These are phyloP conservation scores for Poeciliopsis turrubarensis DNA, from an alignment of 2,113 vertebrate genomes.

Conservation along the genomic window DNA sequence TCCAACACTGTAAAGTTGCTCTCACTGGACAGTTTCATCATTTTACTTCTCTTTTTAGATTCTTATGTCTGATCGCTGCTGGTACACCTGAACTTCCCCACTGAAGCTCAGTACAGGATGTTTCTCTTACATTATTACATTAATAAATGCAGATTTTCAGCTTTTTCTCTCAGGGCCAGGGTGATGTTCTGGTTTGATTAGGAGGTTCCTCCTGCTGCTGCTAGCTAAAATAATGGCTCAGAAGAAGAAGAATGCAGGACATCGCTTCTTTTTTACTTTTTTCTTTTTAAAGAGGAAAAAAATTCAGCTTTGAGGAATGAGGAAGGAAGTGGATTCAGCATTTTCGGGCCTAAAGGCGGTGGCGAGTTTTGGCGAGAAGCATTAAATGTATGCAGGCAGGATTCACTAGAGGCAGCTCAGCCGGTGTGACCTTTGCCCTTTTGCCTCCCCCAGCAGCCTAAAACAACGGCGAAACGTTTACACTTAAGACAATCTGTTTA, in stretches of 20 bases:
- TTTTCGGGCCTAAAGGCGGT: background rate
- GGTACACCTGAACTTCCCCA: too few relatives aligned
- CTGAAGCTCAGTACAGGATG: too few relatives aligned
- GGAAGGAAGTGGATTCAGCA: constrained; percentile 35
- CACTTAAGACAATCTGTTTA: constrained; percentile 12
- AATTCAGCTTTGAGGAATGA: background rate
- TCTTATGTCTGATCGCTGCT: too few relatives aligned
- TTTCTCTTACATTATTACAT: background rate
- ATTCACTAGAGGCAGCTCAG: background rate
- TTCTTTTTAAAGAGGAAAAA: background rate
- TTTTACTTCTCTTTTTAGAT: too few relatives aligned
- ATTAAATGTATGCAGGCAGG: background rate
- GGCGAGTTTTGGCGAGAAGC: background rate
- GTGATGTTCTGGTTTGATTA: background rate
- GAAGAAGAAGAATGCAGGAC: background rate
- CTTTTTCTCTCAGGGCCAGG: background rate
- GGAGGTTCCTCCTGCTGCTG: background rate
- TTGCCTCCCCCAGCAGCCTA: background rate
- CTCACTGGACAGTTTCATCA: too few relatives aligned
- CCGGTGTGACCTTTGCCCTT: background rate
- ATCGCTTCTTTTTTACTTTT: background rate
- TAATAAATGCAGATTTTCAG: background rate
- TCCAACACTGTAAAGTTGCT: too few relatives aligned
- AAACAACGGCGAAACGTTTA: constrained; percentile 27
- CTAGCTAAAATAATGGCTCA: background rate